Conservation (phyloP, 2,888 invertebrate species). For the Orthosia cruda region DNA sequence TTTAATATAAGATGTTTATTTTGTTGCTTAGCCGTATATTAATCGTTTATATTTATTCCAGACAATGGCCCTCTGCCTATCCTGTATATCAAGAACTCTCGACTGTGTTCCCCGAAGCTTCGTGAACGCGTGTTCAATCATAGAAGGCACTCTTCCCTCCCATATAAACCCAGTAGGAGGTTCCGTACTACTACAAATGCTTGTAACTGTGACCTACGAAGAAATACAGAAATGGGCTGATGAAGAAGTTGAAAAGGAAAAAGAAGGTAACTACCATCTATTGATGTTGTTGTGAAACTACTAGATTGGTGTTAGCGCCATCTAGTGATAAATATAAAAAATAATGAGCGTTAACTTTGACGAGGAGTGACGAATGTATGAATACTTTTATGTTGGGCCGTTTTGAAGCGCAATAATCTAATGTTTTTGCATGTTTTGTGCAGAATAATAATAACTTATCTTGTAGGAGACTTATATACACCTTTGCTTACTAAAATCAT, state of each 20-base stretch:
- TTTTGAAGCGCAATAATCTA: not conserved
- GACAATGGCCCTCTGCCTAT: slow-evolving; percentile 94
- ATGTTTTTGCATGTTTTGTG: not conserved
- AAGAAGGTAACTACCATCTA: slow-evolving; percentile 74
- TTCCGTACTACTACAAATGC: slow-evolving; percentile 94
- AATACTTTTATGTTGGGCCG: not conserved
- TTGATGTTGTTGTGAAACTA: not conserved
- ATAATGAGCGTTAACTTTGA: not conserved
- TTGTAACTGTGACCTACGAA: slow-evolving; percentile 94
- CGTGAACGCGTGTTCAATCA: slow-evolving; percentile 91
- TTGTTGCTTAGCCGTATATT: not conserved
- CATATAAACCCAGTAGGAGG: slow-evolving; percentile 94
- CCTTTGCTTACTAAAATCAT: too few relatives aligned
- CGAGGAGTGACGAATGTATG: not conserved
- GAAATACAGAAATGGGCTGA: slow-evolving; percentile 92
- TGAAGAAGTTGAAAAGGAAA: slow-evolving; percentile 81
- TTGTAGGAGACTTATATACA: too few relatives aligned
- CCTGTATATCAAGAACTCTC: slow-evolving; percentile 93
- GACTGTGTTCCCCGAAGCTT: slow-evolving; percentile 93
- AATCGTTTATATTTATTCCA: slow-evolving; percentile 67
- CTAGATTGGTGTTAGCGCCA: slow-evolving; percentile 7
- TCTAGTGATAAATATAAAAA: slow-evolving; percentile 7
- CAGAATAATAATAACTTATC: too few relatives aligned
- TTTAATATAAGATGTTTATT: too few relatives aligned
- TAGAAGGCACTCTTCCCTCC: slow-evolving; percentile 94